These are phyloP conservation scores for Heterodera carotae DNA, from an alignment of 1,140 invertebrate genomes.

Conservation along the genomic window DNA sequence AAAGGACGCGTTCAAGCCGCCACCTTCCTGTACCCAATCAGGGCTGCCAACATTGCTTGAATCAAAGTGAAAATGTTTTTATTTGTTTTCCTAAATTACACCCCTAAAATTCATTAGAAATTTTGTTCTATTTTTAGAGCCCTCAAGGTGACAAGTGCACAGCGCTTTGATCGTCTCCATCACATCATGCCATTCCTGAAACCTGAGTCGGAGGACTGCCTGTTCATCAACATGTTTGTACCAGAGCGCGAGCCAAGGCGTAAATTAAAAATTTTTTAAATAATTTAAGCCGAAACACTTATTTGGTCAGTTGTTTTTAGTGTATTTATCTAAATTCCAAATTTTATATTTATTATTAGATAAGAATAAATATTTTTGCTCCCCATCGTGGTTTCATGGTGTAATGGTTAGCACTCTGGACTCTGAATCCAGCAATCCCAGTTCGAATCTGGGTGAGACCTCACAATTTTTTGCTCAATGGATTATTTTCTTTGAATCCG, in stretches of 20 bases:
- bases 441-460: constrained; percentile 27
- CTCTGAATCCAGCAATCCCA: constrained; percentile 28
- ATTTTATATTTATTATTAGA: constrained; percentile 17
- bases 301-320: not conserved
- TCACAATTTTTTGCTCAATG: not conserved
- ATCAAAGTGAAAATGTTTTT: constrained; percentile 67
- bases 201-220: constrained; percentile 92
- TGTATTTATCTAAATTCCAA: no score
- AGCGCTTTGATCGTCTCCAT: constrained; percentile 81
- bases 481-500: not conserved
- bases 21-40: constrained; percentile 60
- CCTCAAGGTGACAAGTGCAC: constrained; percentile 77
- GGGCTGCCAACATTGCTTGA: constrained; percentile 58
- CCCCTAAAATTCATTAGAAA: not conserved
- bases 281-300: not conserved
- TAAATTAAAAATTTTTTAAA: not conserved
- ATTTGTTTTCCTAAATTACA: constrained; percentile 72
- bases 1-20: constrained; percentile 57
- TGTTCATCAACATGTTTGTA: constrained; percentile 93
- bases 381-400: constrained; percentile 8
- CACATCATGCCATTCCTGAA: constrained; percentile 80
- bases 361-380: not conserved
- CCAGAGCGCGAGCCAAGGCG: constrained; percentile 68
- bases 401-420: constrained; percentile 29
- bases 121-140: constrained; percentile 75